Evolutionary conservation across 2,797 vertebrate genomes (phyloP).

Genomic region (Tarsius wallacei): DNA sequence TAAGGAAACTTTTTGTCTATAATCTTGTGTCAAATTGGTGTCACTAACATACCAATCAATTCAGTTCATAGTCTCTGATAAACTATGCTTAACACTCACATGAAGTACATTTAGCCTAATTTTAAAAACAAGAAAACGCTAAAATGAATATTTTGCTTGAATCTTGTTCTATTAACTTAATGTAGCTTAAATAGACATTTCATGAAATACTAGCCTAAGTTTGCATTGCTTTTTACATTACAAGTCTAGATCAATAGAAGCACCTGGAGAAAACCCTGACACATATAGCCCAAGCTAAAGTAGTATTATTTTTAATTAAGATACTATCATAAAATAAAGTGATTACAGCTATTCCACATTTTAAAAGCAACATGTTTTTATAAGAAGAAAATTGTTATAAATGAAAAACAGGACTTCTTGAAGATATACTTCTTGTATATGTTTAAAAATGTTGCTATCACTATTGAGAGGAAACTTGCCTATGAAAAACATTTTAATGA

Average conservation of each 20-base stretch:
- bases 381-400: conserved; percentile 81
- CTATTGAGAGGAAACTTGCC: conserved; percentile 85
- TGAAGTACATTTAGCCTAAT: conserved; percentile 76
- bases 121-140: conserved; percentile 71
- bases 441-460: conserved; percentile 85
- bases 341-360: conserved; percentile 81
- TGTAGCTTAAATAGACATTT: conserved; percentile 80
- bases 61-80: conserved; percentile 75
- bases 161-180: conserved; percentile 86
- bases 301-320: conserved; percentile 80
- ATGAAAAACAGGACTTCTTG: conserved; percentile 83
- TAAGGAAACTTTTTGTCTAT: conserved; percentile 73
- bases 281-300: conserved; percentile 82
- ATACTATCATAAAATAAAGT: conserved; percentile 82
- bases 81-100: conserved; percentile 70
- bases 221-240: conserved; percentile 81
- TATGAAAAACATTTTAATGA: conserved; percentile 85
- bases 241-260: conserved; percentile 86
- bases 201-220: conserved; percentile 83
- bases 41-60: conserved; percentile 66
- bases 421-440: conserved; percentile 81
- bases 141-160: conserved; percentile 82
- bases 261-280: conserved; percentile 88
- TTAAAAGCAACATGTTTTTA: conserved; percentile 79
- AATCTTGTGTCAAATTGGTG: conserved; percentile 71